A percentile compares a stretch with the other conserved stretches of the same genome.
These are phyloP conservation scores for Phalacrocorax aristotelis DNA, from an alignment of 2,113 vertebrate genomes.

Conservation along the genomic window DNA sequence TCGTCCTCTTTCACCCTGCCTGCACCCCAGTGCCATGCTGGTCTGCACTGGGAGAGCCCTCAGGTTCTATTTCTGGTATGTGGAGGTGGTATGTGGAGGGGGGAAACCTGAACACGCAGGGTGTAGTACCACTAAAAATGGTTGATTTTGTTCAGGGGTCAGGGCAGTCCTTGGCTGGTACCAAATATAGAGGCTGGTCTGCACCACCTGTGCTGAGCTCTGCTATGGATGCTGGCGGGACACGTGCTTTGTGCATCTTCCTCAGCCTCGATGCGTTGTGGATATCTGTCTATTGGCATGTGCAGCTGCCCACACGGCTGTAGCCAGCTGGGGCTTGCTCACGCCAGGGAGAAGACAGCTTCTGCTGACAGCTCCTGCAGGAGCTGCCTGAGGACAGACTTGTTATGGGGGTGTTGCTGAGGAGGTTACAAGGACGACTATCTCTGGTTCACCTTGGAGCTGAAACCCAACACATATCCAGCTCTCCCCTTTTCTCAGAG, in stretches of 20 bases:
- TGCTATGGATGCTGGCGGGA: neutral
- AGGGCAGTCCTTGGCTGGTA: neutral
- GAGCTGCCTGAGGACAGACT: neutral
- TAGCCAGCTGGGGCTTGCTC: neutral
- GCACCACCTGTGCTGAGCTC: neutral
- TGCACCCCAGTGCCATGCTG: no score
- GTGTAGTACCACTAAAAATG: neutral
- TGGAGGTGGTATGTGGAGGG: neutral
- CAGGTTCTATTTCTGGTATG: rapidly evolving
- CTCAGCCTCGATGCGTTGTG: neutral
- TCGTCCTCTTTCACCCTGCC: neutral
- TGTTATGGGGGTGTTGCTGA: neutral
- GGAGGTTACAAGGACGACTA: neutral
- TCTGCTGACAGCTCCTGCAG: neutral
- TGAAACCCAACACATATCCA: neutral
- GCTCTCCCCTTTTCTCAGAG: neutral
- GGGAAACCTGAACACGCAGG: neutral
- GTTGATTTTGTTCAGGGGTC: neutral
- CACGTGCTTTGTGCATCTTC: neutral
- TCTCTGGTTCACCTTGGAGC: neutral
- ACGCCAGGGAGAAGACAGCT: neutral
- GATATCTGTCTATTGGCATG: neutral
- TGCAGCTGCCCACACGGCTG: neutral
- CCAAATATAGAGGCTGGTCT: neutral
- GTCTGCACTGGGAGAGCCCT: neutral